Percentiles rank a stretch among this genome's conserved stretches.
Conservation (phyloP, 2,888 invertebrate species). For the Ethmia dodecea region DNA sequence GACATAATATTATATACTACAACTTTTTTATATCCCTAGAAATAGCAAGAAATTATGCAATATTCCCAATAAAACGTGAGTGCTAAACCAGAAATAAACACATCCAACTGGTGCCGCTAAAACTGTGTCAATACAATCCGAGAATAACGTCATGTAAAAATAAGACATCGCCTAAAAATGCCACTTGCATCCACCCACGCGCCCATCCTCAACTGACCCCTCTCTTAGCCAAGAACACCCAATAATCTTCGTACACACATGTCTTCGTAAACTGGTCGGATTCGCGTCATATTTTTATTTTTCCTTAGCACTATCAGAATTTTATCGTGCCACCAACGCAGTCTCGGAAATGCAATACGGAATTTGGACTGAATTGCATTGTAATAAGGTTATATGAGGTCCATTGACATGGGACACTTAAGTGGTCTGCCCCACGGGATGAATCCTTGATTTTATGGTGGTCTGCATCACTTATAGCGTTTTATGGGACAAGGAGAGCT, state of each 20-base stretch:
- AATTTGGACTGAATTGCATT: too few relatives aligned
- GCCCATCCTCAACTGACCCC: conserved; percentile 19
- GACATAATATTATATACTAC: too few relatives aligned
- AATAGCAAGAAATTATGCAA: too few relatives aligned
- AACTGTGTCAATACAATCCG: conserved; percentile 33
- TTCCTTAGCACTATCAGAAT: conserved; percentile 34
- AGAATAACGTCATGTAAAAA: conserved; percentile 37
- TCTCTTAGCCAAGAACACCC: background rate
- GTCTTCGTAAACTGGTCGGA: conserved; percentile 19
- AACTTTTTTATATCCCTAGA: too few relatives aligned
- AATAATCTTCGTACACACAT: conserved; percentile 6
- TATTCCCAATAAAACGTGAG: too few relatives aligned
- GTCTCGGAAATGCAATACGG: conserved; percentile 27
- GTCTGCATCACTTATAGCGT: conserved; percentile 44
- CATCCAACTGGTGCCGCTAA: conserved; percentile 16
- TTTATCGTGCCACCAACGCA: conserved; percentile 48
- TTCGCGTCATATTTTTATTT: conserved; percentile 27
- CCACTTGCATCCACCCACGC: conserved; percentile 25
- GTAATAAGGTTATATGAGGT: too few relatives aligned
- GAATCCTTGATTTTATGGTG: conserved; percentile 48
- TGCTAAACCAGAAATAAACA: conserved; percentile 13
- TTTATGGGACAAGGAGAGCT: conserved; percentile 34
- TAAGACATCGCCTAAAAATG: conserved; percentile 23
- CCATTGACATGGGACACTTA: conserved; percentile 46
- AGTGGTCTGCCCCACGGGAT: conserved; percentile 34